Percentiles rank a stretch among this genome's conserved stretches.
Conservation (phyloP, 2,888 invertebrate species). For the Diaphora mendica region DNA sequence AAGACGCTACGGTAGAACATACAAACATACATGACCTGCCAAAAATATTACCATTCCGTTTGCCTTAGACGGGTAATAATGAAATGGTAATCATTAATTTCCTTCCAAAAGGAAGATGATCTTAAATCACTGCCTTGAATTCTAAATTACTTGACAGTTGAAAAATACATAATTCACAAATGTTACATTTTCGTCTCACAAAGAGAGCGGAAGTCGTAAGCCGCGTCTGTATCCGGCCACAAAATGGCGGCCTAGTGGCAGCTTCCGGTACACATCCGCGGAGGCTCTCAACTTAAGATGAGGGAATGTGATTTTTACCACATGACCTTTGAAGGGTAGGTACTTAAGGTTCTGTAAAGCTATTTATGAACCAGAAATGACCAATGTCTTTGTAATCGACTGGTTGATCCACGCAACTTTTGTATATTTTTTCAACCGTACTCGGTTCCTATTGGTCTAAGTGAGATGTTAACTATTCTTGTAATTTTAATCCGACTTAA, state of each 20-base stretch:
- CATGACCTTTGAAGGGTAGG: not conserved
- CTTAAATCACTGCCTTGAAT: not conserved
- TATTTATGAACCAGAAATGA: not conserved
- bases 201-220: constrained; percentile 78
- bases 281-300: constrained; percentile 55
- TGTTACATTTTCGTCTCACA: constrained; percentile 57
- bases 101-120: not conserved
- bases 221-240: constrained; percentile 67
- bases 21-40: too few species aligned
- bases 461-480: too few species aligned
- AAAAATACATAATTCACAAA: constrained; percentile 41
- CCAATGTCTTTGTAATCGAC: too few species aligned
- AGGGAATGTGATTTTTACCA: constrained; percentile 38
- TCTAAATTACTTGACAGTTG: constrained; percentile 36
- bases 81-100: not conserved
- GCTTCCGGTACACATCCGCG: constrained; percentile 74
- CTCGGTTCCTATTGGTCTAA: too few species aligned
- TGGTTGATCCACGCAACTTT: too few species aligned
- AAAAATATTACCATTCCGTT: too few species aligned
- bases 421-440: too few species aligned
- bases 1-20: too few species aligned
- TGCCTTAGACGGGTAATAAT: not conserved
- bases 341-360: not conserved
- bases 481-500: too few species aligned
- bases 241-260: constrained; percentile 79